Evolutionary conservation across 2,888 invertebrate genomes (phyloP).

Genomic region (Chrysina gloriosa): DNA sequence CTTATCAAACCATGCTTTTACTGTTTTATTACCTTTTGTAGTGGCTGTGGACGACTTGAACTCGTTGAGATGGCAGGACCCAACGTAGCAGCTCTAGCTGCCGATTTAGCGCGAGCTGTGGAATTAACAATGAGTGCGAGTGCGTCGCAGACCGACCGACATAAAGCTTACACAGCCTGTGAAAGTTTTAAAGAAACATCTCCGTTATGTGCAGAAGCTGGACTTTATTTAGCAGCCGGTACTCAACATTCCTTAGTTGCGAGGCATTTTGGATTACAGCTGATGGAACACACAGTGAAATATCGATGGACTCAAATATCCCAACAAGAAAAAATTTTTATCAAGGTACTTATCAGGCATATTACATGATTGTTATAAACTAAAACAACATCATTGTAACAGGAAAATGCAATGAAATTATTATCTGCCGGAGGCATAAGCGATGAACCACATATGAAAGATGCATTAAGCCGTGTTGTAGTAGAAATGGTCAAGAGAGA

Average conservation of each 20-base stretch:
- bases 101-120: constrained; percentile 83
- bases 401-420: constrained; percentile 90
- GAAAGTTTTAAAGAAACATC: constrained; percentile 89
- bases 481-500: constrained; percentile 97
- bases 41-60: constrained; percentile 41
- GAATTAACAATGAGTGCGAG: constrained; percentile 86
- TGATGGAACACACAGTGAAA: constrained; percentile 94
- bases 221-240: constrained; percentile 81
- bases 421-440: constrained; percentile 81
- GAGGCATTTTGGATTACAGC: constrained; percentile 90
- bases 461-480: constrained; percentile 88
- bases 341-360: constrained; percentile 71
- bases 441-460: constrained; percentile 82
- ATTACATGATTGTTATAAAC: constrained; percentile 37
- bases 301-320: constrained; percentile 92
- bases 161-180: constrained; percentile 86
- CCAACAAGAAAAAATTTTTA: constrained; percentile 87
- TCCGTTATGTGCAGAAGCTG: constrained; percentile 88
- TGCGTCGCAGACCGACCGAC: constrained; percentile 79
- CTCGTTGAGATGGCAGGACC: constrained; percentile 65
- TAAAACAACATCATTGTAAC: constrained; percentile 20
- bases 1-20: constrained; percentile 28
- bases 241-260: constrained; percentile 81
- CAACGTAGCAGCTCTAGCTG: constrained; percentile 77
- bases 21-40: constrained; percentile 33